phyloP scores from a whole-genome alignment of 1,140 invertebrate genomes.

The Eumaeus atala region DNA sequence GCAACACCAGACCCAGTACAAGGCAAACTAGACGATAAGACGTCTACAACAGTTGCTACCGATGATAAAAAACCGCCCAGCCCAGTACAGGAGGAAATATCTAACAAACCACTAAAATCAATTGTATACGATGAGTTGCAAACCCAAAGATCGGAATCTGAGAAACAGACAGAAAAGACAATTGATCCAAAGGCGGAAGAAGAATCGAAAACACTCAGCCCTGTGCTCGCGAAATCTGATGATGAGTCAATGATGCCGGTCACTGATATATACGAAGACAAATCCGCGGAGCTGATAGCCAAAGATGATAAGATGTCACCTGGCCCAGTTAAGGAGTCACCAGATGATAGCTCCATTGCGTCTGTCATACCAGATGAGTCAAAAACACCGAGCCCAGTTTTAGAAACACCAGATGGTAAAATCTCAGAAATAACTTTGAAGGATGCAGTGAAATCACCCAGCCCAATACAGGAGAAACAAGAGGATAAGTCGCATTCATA shows the following conservation, averaged over 20 bases:
- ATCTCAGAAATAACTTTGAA: not conserved
- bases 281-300: not conserved
- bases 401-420: not conserved
- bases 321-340: not conserved
- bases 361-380: not conserved
- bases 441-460: slow-evolving; percentile 13
- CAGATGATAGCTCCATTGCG: not conserved
- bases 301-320: slow-evolving; percentile 5
- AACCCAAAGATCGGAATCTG: too few relatives aligned
- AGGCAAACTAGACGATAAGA: not conserved
- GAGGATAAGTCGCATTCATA: slow-evolving; percentile 3
- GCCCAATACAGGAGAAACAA: not conserved
- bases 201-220: not conserved
- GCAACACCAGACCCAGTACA: not conserved
- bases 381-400: not conserved
- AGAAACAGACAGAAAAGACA: not conserved
- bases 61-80: too few relatives aligned
- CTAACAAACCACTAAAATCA: not conserved
- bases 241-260: slow-evolving; percentile 20
- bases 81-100: not conserved
- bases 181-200: not conserved
- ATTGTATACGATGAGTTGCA: too few relatives aligned
- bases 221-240: slow-evolving; percentile 6
- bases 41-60: not conserved
- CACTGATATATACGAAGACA: not conserved